A percentile compares a stretch with the other conserved stretches of the same genome.
These are phyloP conservation scores for Gari tellinella DNA, from an alignment of 2,888 invertebrate genomes.

Conservation along the genomic window DNA sequence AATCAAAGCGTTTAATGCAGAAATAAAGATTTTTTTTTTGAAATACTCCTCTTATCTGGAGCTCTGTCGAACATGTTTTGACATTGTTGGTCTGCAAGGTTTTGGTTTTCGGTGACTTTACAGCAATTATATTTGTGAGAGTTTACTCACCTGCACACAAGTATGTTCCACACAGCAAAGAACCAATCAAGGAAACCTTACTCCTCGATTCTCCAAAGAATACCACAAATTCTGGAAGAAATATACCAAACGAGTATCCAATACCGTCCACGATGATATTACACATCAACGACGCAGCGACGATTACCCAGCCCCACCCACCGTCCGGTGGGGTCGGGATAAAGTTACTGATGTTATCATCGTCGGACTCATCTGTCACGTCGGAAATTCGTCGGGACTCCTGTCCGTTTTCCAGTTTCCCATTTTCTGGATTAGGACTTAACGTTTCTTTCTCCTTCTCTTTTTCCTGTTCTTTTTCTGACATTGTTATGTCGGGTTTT, in stretches of 20 bases:
- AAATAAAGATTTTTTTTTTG: no score
- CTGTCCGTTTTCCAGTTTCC: constrained; percentile 28
- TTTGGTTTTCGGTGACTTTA: neutral
- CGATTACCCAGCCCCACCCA: constrained; percentile 98
- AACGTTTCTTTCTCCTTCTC: no score
- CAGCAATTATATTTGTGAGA: neutral
- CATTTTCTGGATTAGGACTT: constrained; percentile 18
- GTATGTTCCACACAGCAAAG: constrained; percentile 95
- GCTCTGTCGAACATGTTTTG: no score
- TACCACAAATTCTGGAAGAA: constrained; percentile 88
- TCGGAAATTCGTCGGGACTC: constrained; percentile 4
- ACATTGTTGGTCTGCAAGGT: neutral
- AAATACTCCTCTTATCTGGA: no score
- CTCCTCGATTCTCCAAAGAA: constrained; percentile 91
- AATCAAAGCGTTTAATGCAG: no score
- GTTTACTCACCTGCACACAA: constrained; percentile 90
- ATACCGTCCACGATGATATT: constrained; percentile 98
- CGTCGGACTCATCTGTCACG: constrained; percentile 65
- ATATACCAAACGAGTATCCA: constrained; percentile 93
- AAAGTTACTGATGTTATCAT: constrained; percentile 71
- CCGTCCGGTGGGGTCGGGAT: constrained; percentile 85
- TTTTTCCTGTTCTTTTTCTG: no score
- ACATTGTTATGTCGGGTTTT: no score
- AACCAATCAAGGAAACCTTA: constrained; percentile 93
- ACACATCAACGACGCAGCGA: constrained; percentile 95